Conservation (phyloP, 2,113 vertebrate species). For the Syngnathus scovelli region DNA sequence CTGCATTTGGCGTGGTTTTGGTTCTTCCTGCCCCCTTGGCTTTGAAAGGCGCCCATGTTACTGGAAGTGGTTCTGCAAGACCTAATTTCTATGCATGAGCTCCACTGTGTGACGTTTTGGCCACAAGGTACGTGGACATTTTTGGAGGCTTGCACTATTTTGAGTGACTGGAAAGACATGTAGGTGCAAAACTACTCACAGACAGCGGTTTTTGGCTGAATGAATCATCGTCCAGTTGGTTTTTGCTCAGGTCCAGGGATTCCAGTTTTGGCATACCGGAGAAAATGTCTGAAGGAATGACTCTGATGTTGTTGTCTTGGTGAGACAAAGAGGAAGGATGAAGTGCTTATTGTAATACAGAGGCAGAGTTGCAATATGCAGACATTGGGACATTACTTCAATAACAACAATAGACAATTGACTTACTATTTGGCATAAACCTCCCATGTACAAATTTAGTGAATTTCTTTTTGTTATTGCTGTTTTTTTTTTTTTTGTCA, state of each 20-base stretch:
- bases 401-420: background rate
- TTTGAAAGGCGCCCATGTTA: background rate
- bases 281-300: slow-evolving; percentile 57
- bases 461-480: too few relatives aligned
- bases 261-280: slow-evolving; percentile 68
- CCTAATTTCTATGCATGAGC: background rate
- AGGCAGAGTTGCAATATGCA: background rate
- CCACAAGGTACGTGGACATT: background rate
- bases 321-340: background rate
- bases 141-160: background rate
- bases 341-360: background rate
- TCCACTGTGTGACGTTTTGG: background rate
- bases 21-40: background rate
- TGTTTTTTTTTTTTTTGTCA: too few relatives aligned
- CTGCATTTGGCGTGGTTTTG: background rate
- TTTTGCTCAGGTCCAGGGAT: slow-evolving; percentile 75
- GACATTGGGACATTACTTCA: background rate
- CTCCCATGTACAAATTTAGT: too few relatives aligned
- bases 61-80: background rate
- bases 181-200: slow-evolving; percentile 44
- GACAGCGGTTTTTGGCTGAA: slow-evolving; percentile 61
- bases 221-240: slow-evolving; percentile 64
- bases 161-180: background rate
- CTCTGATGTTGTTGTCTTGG: slow-evolving; percentile 72
- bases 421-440: too few relatives aligned